Evolutionary conservation across 2,888 invertebrate species (phyloP), one percentile per base, ranked within the genome.

Genomic region (Trichopoda pennipes): DNA sequence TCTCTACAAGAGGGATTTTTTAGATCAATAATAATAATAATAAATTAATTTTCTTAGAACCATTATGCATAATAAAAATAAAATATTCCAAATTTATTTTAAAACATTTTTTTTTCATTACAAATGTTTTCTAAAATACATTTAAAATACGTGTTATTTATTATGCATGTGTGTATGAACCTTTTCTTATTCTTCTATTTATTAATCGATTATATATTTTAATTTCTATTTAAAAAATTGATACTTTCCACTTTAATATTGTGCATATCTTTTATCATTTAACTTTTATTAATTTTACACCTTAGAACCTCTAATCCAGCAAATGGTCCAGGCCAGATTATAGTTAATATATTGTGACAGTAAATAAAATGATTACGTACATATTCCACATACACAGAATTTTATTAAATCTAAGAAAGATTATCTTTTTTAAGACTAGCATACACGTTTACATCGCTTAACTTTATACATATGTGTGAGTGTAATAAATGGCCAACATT

Each of bases 401-500:
- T 68, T 35, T 60, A 28, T 76, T 68, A 69, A 76, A 68, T 56
- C 56, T 38, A 63, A 58, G 66, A 79, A 72, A 44, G 64, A 64
- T 73, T 72, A 79, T 79, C 60, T 66, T 58, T 51, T 53, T 47
- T 47, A 61, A 17, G 55, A 74, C 38, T 74, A 61, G 17, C 58
- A 53, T 19, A 68, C 79, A 61, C 68, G 68, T 56, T 21, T 16
- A 12, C 16, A 3, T 35, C 21, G 19, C 8, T n/a, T n/a, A n/a
- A n/a, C 28, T 42, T 21, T 21, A 63, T 10, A 47, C 21, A 53
- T 53, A 28, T 35, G 53, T 38, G 60, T 47, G 38, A 58, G n/a
- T 70, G 49, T 61, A 76, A 80, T n/a, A 76, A 76, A 72, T 81
- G 76, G 61, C 56, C 76, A 63, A 47, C 72, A 61, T 44, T 76